Conservation (phyloP, 2,797 vertebrate genomes). For the Diceros bicornis region DNA sequence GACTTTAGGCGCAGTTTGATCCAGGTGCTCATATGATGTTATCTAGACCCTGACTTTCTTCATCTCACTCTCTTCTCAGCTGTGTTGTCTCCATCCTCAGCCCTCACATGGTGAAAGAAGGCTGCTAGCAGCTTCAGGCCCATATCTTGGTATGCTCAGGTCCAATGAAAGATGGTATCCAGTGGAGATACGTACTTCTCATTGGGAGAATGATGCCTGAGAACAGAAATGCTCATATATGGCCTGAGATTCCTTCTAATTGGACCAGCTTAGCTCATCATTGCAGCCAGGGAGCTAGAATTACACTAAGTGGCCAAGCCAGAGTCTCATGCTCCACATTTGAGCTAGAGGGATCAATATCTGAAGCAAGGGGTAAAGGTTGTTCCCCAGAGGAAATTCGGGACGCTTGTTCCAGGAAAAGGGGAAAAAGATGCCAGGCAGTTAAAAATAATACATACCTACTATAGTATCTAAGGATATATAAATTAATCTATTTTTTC, state of each 20-base stretch:
- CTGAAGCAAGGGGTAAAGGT: background rate
- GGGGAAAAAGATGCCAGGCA: background rate
- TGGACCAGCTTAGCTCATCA: background rate
- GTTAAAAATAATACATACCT: background rate
- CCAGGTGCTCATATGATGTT: background rate
- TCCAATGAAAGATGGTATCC: background rate
- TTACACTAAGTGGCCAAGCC: background rate
- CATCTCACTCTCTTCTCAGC: background rate
- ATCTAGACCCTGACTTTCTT: conserved; percentile 22
- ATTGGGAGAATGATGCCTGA: background rate
- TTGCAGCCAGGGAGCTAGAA: background rate
- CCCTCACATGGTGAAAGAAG: background rate
- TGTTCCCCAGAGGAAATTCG: background rate
- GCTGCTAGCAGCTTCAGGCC: background rate
- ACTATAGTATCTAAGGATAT: background rate
- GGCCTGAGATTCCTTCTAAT: background rate
- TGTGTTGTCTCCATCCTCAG: background rate
- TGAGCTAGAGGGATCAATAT: background rate
- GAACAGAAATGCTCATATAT: background rate
- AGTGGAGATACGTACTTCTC: background rate
- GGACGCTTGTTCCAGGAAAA: background rate
- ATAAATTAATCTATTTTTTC: background rate
- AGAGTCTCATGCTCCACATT: background rate
- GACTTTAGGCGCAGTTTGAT: conserved; percentile 79
- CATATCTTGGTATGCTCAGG: background rate